Evolutionary conservation across 2,797 vertebrate genomes (phyloP).

Genomic region (Anas bahamensis): DNA sequence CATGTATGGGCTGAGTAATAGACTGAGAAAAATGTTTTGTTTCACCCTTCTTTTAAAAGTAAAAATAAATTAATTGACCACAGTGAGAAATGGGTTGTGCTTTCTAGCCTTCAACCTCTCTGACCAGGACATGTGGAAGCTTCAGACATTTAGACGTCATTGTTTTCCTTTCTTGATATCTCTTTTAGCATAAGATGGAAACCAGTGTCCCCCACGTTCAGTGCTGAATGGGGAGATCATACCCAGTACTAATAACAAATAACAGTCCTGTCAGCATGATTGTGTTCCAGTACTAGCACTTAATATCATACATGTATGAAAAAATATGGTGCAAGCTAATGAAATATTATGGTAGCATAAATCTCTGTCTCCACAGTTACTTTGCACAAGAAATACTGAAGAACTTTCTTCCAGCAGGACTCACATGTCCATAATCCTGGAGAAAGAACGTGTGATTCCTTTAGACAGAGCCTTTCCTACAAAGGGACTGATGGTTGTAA

Average conservation of each 20-base stretch:
- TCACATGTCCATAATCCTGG: not conserved
- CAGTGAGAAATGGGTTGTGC: not conserved
- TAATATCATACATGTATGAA: not conserved
- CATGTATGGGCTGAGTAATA: not conserved
- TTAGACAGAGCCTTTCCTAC: not conserved
- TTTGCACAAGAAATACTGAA: not conserved
- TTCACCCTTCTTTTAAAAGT: not conserved
- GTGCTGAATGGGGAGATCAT: not conserved
- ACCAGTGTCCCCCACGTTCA: not conserved
- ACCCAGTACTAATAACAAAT: not conserved
- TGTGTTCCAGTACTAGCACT: not conserved
- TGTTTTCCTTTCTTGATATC: not conserved
- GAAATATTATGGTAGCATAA: not conserved
- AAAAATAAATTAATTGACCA: not conserved
- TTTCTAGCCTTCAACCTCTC: not conserved
- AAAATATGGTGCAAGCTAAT: not conserved
- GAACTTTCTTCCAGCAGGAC: not conserved
- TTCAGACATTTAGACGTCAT: not conserved
- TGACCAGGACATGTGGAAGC: not conserved
- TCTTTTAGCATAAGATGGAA: not conserved
- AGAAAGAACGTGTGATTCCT: not conserved
- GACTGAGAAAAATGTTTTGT: not conserved
- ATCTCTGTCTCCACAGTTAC: not conserved
- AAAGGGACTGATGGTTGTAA: not conserved
- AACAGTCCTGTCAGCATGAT: not conserved